A percentile compares a stretch with the other conserved stretches of the same genome.
phyloP scores from a whole-genome alignment of 2,797 vertebrate species.

The Gadopsis bispinosus region DNA sequence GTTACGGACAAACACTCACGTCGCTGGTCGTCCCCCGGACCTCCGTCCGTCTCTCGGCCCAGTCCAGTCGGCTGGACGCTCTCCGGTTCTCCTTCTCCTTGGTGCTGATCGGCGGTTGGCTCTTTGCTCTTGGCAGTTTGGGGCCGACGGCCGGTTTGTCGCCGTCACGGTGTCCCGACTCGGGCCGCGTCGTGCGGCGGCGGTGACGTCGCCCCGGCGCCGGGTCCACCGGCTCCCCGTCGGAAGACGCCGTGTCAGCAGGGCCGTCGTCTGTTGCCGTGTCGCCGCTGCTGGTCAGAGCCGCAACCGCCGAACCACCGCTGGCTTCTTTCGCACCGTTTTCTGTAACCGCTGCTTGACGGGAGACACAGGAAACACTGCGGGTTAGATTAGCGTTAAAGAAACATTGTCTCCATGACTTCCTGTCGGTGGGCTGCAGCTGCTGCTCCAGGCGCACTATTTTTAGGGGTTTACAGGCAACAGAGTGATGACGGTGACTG shows the following conservation, averaged over 20 bases:
- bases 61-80: constrained; percentile 86
- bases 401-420: not conserved
- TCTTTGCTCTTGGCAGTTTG: constrained; percentile 83
- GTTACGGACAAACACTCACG: constrained; percentile 80
- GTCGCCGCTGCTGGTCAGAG: constrained; percentile 22
- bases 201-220: constrained; percentile 46
- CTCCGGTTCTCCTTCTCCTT: constrained; percentile 85
- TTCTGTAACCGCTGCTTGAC: constrained; percentile 35
- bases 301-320: not conserved
- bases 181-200: constrained; percentile 50
- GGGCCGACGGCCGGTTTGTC: constrained; percentile 64
- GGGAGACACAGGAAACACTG: not conserved
- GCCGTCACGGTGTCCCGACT: constrained; percentile 72
- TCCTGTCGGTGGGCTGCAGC: not conserved
- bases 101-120: constrained; percentile 78
- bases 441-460: not conserved
- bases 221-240: constrained; percentile 55
- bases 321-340: constrained; percentile 47
- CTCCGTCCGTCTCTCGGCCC: constrained; percentile 86
- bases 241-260: constrained; percentile 42
- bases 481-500: too few species aligned
- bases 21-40: constrained; percentile 85
- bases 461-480: not conserved
- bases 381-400: not conserved
- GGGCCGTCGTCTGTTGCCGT: constrained; percentile 62